Conservation (phyloP, 1,140 invertebrate species). For the Steinernema feltiae region DNA sequence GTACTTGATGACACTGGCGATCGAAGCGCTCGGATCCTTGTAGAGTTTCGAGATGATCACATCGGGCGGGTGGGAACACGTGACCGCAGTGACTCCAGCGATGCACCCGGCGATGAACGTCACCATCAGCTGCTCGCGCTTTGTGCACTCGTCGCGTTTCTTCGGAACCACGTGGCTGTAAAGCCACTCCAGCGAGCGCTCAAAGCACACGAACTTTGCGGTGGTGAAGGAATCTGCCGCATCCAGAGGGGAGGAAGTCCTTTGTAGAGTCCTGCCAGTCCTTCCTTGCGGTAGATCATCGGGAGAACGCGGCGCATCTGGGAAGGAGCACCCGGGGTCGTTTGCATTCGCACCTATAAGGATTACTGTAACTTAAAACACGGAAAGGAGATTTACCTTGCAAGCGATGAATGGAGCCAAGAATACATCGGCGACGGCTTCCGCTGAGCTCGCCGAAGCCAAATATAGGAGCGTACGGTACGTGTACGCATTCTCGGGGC, state of each 20-base stretch:
- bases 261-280: conserved; percentile 59
- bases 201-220: conserved; percentile 99
- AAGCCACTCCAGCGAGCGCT: conserved; percentile 84
- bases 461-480: conserved; percentile 87
- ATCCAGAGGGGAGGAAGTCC: conserved; percentile 87
- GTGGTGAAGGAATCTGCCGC: conserved; percentile 97
- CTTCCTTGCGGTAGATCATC: conserved; percentile 66
- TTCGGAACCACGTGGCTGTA: conserved; percentile 84
- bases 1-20: conserved; percentile 60
- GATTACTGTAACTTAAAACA: conserved; percentile 87
- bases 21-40: conserved; percentile 77
- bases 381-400: conserved; percentile 65
- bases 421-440: conserved; percentile 97
- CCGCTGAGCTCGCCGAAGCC: conserved; percentile 84
- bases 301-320: conserved; percentile 80
- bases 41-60: conserved; percentile 97
- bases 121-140: conserved; percentile 85
- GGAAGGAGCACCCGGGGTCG: conserved; percentile 80
- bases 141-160: conserved; percentile 78
- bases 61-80: conserved; percentile 95
- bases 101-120: conserved; percentile 95
- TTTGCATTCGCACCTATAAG: conserved; percentile 92
- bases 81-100: conserved; percentile 95
- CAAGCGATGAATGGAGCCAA: conserved; percentile 89
- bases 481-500: conserved; percentile 80